Conservation (phyloP, 2,888 invertebrate genomes). For the Spodoptera picta region DNA sequence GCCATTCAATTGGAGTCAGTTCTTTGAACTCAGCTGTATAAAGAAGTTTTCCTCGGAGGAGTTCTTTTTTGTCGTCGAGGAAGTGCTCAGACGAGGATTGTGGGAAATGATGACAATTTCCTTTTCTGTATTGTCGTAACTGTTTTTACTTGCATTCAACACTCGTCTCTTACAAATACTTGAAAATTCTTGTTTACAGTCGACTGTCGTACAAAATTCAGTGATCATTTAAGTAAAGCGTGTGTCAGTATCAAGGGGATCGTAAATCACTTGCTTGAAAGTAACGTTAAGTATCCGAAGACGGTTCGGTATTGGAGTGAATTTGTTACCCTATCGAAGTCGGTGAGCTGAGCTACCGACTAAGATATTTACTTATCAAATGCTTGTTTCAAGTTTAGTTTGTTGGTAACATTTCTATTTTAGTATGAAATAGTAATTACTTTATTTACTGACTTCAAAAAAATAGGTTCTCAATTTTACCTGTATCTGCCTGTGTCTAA, state of each 20-base stretch:
- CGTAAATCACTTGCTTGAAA: conserved; percentile 26
- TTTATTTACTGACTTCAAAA: too few species aligned
- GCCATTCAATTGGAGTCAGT: conserved; percentile 63
- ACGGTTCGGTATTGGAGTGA: conserved; percentile 17
- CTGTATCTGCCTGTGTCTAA: too few species aligned
- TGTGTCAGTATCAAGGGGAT: conserved; percentile 15
- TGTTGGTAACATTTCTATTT: too few species aligned
- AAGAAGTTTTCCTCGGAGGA: conserved; percentile 61
- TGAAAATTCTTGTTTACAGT: conserved; percentile 45
- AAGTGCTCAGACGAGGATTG: conserved; percentile 63
- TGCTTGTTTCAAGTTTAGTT: too few species aligned
- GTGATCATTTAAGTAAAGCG: conserved; percentile 23
- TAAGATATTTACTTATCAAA: too few species aligned
- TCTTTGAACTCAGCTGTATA: conserved; percentile 70
- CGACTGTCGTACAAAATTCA: conserved; percentile 38
- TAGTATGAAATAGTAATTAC: too few species aligned
- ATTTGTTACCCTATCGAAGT: conserved; percentile 28
- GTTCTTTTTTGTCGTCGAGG: conserved; percentile 60
- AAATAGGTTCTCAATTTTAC: too few species aligned
- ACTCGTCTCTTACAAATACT: conserved; percentile 51
- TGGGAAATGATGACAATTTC: conserved; percentile 73
- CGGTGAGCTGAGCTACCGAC: too few species aligned
- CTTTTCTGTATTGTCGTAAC: conserved; percentile 57
- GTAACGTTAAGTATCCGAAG: conserved; percentile 10
- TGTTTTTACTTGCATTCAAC: conserved; percentile 60